Percentiles rank a stretch among this genome's conserved stretches.
These are phyloP conservation scores for Oryzaephilus surinamensis DNA, from an alignment of 1,140 invertebrate species.

Conservation along the genomic window DNA sequence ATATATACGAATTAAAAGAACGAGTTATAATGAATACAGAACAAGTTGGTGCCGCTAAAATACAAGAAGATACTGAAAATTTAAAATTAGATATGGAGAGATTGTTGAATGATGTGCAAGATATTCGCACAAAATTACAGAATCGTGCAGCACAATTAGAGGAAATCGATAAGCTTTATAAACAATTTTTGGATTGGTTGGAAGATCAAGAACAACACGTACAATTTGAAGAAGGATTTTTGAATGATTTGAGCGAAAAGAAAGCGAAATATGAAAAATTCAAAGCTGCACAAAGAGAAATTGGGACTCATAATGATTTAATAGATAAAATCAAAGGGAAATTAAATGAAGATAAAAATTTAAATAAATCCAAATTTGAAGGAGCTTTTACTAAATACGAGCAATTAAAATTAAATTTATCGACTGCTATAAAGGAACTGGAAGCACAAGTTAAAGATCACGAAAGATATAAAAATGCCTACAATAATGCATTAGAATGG, in stretches of 20 bases:
- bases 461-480: constrained; percentile 73
- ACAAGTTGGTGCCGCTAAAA: constrained; percentile 70
- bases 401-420: constrained; percentile 51
- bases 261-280: constrained; percentile 77
- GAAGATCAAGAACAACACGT: constrained; percentile 78
- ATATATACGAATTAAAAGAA: constrained; percentile 83
- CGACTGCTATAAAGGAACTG: constrained; percentile 50
- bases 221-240: constrained; percentile 53
- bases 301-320: constrained; percentile 61
- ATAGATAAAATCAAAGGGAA: constrained; percentile 60
- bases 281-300: constrained; percentile 63
- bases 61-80: constrained; percentile 81
- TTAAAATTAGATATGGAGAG: constrained; percentile 82
- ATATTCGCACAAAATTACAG: constrained; percentile 60
- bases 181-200: constrained; percentile 70
- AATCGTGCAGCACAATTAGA: constrained; percentile 64
- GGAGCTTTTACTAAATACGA: constrained; percentile 60
- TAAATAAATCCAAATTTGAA: constrained; percentile 57
- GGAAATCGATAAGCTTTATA: constrained; percentile 72
- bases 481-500: constrained; percentile 77
- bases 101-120: constrained; percentile 67
- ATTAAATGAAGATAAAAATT: constrained; percentile 51
- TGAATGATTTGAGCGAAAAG: constrained; percentile 84
- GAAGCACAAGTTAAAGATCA: constrained; percentile 78
- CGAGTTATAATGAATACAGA: constrained; percentile 88